Evolutionary conservation across 2,113 vertebrate species (phyloP).

Genomic region (Apeltes quadracus): DNA sequence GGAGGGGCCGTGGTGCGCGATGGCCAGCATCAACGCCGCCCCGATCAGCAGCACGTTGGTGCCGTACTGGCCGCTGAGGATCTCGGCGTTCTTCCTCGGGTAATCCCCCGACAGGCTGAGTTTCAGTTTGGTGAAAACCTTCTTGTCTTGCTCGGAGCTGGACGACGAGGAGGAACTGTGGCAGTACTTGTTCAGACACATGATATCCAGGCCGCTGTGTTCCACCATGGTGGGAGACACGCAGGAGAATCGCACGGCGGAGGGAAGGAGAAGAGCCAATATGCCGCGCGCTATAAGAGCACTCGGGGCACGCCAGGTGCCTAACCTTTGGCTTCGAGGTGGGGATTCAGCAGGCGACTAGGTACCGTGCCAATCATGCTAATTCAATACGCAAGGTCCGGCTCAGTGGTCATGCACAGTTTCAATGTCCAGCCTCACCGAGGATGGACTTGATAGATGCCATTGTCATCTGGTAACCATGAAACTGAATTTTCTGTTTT

Average conservation of each 20-base stretch:
- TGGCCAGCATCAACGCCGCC: conserved; percentile 89
- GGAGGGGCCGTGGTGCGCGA: conserved; percentile 83
- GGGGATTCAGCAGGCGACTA: conserved; percentile 63
- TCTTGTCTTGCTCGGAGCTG: conserved; percentile 76
- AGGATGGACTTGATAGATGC: conserved; percentile 60
- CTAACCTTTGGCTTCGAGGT: conserved; percentile 61
- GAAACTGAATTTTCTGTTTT: conserved; percentile 63
- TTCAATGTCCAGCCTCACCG: conserved; percentile 50
- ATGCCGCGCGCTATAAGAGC: conserved; percentile 64
- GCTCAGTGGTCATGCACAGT: conserved; percentile 62
- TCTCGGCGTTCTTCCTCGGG: conserved; percentile 89
- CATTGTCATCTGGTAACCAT: conserved; percentile 64
- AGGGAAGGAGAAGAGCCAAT: conserved; percentile 37
- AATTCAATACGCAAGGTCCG: conserved; percentile 68
- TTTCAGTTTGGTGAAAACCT: conserved; percentile 69
- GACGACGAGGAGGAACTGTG: conserved; percentile 69
- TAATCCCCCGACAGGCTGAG: conserved; percentile 75
- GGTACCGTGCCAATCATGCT: conserved; percentile 73
- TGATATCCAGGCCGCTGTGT: conserved; percentile 74
- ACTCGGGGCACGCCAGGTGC: conserved; percentile 57
- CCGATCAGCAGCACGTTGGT: conserved; percentile 91
- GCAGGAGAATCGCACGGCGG: conserved; percentile 27
- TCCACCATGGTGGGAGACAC: conserved; percentile 74
- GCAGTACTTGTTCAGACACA: conserved; percentile 77
- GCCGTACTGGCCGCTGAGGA: conserved; percentile 94